Percentiles rank a stretch among this genome's conserved stretches.
phyloP scores from a whole-genome alignment of 1,140 invertebrate species.

The Drosophila ficusphila region DNA sequence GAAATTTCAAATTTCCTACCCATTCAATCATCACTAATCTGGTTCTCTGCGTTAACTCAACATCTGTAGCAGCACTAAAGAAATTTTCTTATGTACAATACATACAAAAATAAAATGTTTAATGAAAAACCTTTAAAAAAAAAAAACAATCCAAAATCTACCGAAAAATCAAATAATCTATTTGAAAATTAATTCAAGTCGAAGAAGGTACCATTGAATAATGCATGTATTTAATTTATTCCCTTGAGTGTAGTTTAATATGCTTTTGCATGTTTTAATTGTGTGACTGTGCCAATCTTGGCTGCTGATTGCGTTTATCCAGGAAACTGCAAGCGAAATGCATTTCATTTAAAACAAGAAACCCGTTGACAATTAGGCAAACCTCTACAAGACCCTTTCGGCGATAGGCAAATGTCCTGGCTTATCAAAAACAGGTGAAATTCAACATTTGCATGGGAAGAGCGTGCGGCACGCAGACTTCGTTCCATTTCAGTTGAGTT shows the following conservation, averaged over 20 bases:
- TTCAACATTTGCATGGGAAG: constrained; percentile 46
- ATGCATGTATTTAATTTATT: too few species aligned
- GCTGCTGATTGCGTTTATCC: background rate
- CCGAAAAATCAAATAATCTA: too few species aligned
- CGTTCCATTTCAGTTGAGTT: background rate
- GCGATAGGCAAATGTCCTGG: constrained; percentile 35
- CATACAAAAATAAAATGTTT: too few species aligned
- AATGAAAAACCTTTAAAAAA: too few species aligned
- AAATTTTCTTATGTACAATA: too few species aligned
- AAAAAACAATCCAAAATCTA: too few species aligned
- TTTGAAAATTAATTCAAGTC: too few species aligned
- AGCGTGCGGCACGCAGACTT: constrained; percentile 33
- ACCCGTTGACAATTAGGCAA: constrained; percentile 46
- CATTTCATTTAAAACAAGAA: constrained; percentile 12
- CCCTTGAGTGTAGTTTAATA: too few species aligned
- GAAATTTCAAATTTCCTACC: constrained; percentile 32
- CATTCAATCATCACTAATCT: constrained; percentile 32
- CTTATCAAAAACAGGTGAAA: constrained; percentile 52
- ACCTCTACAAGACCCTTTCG: constrained; percentile 9
- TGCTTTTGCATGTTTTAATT: background rate
- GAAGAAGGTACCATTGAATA: too few species aligned
- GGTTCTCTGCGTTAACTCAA: too few species aligned
- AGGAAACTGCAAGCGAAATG: background rate
- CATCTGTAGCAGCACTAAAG: background rate
- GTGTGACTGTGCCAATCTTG: background rate